Conservation (phyloP, 2,797 vertebrate species). For the Betta splendens region DNA sequence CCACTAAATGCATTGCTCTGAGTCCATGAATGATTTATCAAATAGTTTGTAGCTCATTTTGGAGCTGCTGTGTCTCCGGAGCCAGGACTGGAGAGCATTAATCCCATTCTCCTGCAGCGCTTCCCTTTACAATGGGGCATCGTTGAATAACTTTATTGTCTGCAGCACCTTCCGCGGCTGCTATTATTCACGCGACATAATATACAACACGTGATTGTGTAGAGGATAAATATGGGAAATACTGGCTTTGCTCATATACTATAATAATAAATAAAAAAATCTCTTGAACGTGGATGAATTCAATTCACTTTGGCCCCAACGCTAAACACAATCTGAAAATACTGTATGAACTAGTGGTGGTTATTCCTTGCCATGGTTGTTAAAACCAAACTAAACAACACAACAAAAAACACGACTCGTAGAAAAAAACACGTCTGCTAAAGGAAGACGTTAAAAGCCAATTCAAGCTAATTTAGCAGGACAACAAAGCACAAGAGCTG, state of each 20-base stretch:
- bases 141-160: constrained; percentile 42
- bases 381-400: too few relatives aligned
- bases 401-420: too few relatives aligned
- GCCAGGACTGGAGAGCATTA: constrained; percentile 54
- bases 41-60: constrained; percentile 73
- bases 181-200: constrained; percentile 19
- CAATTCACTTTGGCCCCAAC: too few relatives aligned
- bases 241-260: not conserved
- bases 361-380: too few relatives aligned
- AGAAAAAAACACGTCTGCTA: too few relatives aligned
- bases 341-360: too few relatives aligned
- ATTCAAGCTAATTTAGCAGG: too few relatives aligned
- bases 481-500: too few relatives aligned
- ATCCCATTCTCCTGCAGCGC: constrained; percentile 41
- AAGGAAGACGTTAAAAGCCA: too few relatives aligned
- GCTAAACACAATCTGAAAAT: too few relatives aligned
- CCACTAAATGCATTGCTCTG: constrained; percentile 67
- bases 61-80: constrained; percentile 65
- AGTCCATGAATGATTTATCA: constrained; percentile 75
- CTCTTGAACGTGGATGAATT: too few relatives aligned
- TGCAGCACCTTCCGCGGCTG: constrained; percentile 20
- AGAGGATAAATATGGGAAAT: constrained; percentile 10
- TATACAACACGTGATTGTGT: constrained; percentile 11
- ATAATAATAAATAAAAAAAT: constrained; percentile 1
- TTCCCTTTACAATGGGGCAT: constrained; percentile 33